Percentiles rank a stretch among this genome's conserved stretches.
These are phyloP conservation scores for Girardinus metallicus DNA, from an alignment of 2,797 vertebrate genomes.

Conservation along the genomic window DNA sequence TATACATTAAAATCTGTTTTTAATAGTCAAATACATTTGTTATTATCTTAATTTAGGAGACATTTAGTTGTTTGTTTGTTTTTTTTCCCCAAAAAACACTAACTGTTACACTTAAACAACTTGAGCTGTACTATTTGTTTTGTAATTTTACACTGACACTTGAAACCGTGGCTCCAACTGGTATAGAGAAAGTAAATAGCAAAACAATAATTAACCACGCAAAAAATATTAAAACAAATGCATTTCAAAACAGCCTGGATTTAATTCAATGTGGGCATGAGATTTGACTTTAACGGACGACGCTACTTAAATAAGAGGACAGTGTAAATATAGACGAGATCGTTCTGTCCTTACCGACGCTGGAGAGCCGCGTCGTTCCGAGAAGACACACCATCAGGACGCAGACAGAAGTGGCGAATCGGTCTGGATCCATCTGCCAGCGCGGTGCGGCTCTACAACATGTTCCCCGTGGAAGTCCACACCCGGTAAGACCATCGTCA, in stretches of 20 bases:
- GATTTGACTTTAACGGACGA: too few relatives aligned
- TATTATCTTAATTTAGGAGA: neutral
- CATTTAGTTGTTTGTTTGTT: too few relatives aligned
- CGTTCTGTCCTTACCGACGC: conserved; percentile 36
- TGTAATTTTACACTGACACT: neutral
- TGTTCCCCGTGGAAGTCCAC: neutral
- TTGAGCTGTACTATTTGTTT: neutral
- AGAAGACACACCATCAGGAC: conserved; percentile 12
- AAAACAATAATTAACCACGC: neutral
- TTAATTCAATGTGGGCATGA: neutral
- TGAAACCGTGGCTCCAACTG: neutral
- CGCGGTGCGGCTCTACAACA: neutral
- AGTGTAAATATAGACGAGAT: too few relatives aligned
- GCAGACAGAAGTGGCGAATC: neutral
- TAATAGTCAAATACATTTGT: neutral
- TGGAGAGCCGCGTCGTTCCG: neutral
- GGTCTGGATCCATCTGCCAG: conserved; percentile 49
- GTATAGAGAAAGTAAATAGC: neutral
- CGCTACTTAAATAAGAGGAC: neutral
- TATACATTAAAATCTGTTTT: too few relatives aligned
- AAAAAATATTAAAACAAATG: neutral
- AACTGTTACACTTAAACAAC: too few relatives aligned
- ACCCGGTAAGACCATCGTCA: conserved; percentile 7
- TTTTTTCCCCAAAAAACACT: too few relatives aligned
- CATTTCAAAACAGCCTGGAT: neutral